Base-by-base conservation (phyloP, 1,140 invertebrate genomes). In the Drosophila simulans region DNA sequence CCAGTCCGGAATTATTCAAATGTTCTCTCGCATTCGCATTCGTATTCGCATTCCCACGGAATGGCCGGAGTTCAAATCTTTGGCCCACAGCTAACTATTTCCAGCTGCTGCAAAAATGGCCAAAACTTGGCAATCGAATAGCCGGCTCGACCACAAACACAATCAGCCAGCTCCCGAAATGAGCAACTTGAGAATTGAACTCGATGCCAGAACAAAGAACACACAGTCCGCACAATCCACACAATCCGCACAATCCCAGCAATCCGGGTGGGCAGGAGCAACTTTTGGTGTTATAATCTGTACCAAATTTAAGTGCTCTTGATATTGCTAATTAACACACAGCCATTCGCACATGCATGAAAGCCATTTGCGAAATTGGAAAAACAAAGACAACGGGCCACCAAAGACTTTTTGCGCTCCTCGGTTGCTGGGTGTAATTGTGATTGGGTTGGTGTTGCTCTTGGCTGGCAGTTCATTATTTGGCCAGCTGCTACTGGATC, bases 251-350 rank as follows among this genome's bases (percentile, higher is more conserved):
- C 43, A 46, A 25, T 45, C 42, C 42, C 15, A 20, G 54, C 46
- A 27, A 45, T 34, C 49, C 27, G 39, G 49, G 34, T 63, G 37
- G 43, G 62, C 51, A 70, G 54, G 62, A 71, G 52, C 39, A 89
- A 79, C 75, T 89, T 89, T 71, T 76, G 65, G 60, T 82, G 78
- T 83, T 76, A 62, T 86, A 86, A 83, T 79, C 84, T 70, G 63
- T 75, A 83, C 66, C 63, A 70, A 77, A 80, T 88, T 83, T 89
- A 89, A 86, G 75, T 84, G 84, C 76, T 80, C 71, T 72, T 89
- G 83, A 84, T 84, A 89, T 77, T 89, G 66, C 83, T 88, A 89
- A 88, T 88, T 88, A 88, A 83, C 84, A 79, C 83, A 73, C 56
- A 79, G 49, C 57, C 66, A 59, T 56, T 55, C 45, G 27, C 58